These are phyloP conservation scores for Ophion ventricosus DNA, from an alignment of 2,888 invertebrate species.

Conservation along the genomic window DNA sequence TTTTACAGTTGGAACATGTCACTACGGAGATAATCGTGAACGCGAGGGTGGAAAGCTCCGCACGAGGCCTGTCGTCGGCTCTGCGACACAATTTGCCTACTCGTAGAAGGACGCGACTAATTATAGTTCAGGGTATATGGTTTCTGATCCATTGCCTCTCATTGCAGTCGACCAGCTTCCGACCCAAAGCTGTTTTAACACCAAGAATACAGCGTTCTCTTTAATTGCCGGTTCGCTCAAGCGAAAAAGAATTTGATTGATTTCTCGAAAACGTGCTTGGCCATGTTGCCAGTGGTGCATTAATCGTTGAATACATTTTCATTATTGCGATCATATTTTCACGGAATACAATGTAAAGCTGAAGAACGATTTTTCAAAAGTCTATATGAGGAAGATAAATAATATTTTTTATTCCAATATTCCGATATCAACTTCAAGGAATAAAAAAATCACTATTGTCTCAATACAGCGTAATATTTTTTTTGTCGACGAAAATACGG, in stretches of 20 bases:
- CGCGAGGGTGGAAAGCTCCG: constrained; percentile 35
- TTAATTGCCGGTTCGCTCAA: background rate
- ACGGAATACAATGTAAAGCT: too few species aligned
- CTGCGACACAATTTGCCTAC: constrained; percentile 42
- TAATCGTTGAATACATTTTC: too few species aligned
- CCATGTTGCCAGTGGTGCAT: too few species aligned
- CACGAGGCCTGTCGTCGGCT: constrained; percentile 43
- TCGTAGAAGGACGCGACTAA: constrained; percentile 51
- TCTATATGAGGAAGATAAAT: too few species aligned
- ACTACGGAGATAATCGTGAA: constrained; percentile 37
- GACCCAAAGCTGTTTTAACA: background rate
- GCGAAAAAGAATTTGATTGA: background rate
- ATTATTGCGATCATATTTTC: too few species aligned
- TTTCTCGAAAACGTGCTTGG: background rate
- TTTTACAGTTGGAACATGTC: constrained; percentile 42
- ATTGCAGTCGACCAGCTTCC: background rate
- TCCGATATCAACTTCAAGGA: too few species aligned
- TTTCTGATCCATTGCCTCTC: constrained; percentile 16
- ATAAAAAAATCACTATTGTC: too few species aligned
- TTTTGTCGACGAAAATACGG: too few species aligned
- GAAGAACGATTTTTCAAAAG: too few species aligned
- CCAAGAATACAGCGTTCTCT: background rate
- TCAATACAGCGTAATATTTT: too few species aligned
- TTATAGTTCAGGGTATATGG: constrained; percentile 41
- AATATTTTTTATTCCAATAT: too few species aligned